Evolutionary conservation across 1,140 invertebrate genomes (phyloP).

Genomic region (Ectropis grisescens): DNA sequence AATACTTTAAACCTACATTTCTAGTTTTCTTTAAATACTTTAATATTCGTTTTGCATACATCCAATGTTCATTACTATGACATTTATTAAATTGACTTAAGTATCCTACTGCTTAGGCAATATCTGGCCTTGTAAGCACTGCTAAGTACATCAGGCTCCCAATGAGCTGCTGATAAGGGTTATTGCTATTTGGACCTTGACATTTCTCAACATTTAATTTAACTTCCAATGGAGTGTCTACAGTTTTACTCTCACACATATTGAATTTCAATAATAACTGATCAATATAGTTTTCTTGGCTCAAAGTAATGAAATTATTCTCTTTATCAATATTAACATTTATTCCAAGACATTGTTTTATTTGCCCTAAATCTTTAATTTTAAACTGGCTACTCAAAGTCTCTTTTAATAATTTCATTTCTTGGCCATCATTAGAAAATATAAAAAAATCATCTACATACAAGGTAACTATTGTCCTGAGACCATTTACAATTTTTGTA

Average conservation of each 20-base stretch:
- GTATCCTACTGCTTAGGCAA: slow-evolving; percentile 49
- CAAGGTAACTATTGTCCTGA: slow-evolving; percentile 18
- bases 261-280: slow-evolving; percentile 10
- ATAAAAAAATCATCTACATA: slow-evolving; percentile 5
- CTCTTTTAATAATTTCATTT: slow-evolving; percentile 5
- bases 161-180: slow-evolving; percentile 5
- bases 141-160: slow-evolving; percentile 3
- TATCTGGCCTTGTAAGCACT: slow-evolving; percentile 54
- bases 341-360: slow-evolving; percentile 20
- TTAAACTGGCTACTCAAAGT: slow-evolving; percentile 7
- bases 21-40: slow-evolving; percentile 49
- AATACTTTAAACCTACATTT: slow-evolving; percentile 15
- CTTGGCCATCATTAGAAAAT: slow-evolving; percentile 22
- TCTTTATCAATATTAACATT: slow-evolving; percentile 7
- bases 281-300: slow-evolving; percentile 16
- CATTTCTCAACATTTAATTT: no score
- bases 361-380: slow-evolving; percentile 12
- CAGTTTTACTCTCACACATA: no score
- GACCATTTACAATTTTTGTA: slow-evolving; percentile 17
- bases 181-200: no score
- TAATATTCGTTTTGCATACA: slow-evolving; percentile 49
- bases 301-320: slow-evolving; percentile 6
- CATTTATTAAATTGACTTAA: slow-evolving; percentile 55
- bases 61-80: slow-evolving; percentile 40
- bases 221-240: slow-evolving; percentile 10